Base-by-base conservation (phyloP, 2,113 vertebrate genomes). In the Tragulus kanchil region DNA sequence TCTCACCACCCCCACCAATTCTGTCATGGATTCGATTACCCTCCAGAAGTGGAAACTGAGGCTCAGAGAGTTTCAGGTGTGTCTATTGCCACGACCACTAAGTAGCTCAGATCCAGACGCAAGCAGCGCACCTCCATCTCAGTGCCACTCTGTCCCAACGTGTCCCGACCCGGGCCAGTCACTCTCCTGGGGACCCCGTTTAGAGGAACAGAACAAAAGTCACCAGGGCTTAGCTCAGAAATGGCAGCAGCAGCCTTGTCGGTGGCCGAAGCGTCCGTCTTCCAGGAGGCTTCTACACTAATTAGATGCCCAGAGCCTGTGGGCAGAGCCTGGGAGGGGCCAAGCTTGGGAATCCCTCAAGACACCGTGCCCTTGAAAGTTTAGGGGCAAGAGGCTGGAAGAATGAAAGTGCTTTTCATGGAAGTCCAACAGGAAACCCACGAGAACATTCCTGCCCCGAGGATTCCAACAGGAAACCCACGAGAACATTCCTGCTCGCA, bases 361-460 rank as follows among this genome's bases (percentile, higher is more conserved):
- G 90, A 95, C 85, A 75, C 88, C 12, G 0, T 92, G 93, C 81
- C 90, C 69, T 3, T 0, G 62, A 85, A 94, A 88, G 95, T 96
- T 94, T 89, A 95, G 81, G 96, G 95, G 89, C 97, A 97, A 6
- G 56, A 78, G 96, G 54, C 89, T 97, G 82, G 89, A 92, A 95
- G 92, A 98, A 98, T 98, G 84, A 98, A 98, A 98, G 96, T 69
- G 54, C 95, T 97, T 97, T 97, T 97, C 97, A 97, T 97, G 97
- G 97, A 97, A 97, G 98, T 97, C 98, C 95, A 97, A 95, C 98
- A 98, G 98, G 98, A 98, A 98, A 98, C 97, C 98, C 97, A 98
- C 96, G 97, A 98, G 96, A 98, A 97, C 95, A 98, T 95, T 98
- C 98, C 97, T 97, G 97, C 96, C 96, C 96, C 86, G 93, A 97